Evolutionary conservation across 2,797 vertebrate genomes (phyloP).

Genomic region (Rhadinocentrus ornatus): DNA sequence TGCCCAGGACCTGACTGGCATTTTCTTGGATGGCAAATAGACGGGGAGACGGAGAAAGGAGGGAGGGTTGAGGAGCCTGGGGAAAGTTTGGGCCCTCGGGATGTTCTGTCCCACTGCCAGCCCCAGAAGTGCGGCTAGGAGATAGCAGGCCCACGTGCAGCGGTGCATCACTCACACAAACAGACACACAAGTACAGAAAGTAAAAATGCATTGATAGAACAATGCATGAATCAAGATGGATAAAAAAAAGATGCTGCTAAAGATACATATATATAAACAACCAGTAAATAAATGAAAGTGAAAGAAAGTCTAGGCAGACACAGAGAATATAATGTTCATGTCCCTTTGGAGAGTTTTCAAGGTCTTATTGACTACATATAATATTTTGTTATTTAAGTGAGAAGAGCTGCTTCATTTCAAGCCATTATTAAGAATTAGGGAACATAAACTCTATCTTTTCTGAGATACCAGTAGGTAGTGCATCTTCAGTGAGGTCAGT

Average conservation of each 20-base stretch:
- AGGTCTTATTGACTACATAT: slow-evolving; percentile 36
- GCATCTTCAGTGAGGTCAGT: slow-evolving; percentile 71
- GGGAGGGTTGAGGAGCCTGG: slow-evolving; percentile 61
- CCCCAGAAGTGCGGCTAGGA: slow-evolving; percentile 82
- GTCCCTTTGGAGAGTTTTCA: slow-evolving; percentile 26
- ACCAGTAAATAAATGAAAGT: background rate
- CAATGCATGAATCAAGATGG: slow-evolving; percentile 41
- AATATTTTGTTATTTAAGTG: slow-evolving; percentile 24
- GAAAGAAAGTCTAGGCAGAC: background rate
- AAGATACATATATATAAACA: background rate
- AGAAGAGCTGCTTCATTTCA: slow-evolving; percentile 42
- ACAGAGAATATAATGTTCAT: background rate
- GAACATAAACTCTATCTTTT: slow-evolving; percentile 40
- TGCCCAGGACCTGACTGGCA: slow-evolving; percentile 79
- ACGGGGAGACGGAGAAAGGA: slow-evolving; percentile 53
- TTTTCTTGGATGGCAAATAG: slow-evolving; percentile 80
- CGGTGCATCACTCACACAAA: slow-evolving; percentile 52
- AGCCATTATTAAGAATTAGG: slow-evolving; percentile 38
- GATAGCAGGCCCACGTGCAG: slow-evolving; percentile 79
- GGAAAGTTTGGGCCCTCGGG: slow-evolving; percentile 79
- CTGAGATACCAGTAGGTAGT: slow-evolving; percentile 29
- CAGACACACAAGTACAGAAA: slow-evolving; percentile 40
- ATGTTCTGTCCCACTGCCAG: slow-evolving; percentile 80
- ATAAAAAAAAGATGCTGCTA: slow-evolving; percentile 23
- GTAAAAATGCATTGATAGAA: slow-evolving; percentile 32